Evolutionary conservation across 2,888 invertebrate genomes (phyloP), one percentile per base, ranked within the genome.

Genomic region (Lissocephala sabroskyi): DNA sequence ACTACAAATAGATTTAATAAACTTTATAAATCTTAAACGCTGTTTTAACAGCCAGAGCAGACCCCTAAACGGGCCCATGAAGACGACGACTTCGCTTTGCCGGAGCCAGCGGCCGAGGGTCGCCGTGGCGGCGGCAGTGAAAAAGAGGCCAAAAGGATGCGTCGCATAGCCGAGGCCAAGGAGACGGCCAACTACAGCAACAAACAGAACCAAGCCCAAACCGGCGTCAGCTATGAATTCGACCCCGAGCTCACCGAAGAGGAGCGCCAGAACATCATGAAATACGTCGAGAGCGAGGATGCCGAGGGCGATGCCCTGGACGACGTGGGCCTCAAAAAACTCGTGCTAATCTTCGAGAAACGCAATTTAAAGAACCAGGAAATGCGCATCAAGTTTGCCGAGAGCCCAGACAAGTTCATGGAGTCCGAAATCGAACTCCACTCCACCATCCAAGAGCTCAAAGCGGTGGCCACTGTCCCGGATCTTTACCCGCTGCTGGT

Each of bases 301-400:
- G 89, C 91, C 5, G 91, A 93, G 84, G 91, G 91, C n/a, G 96
- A 96, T 81, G 88, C 91, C 1, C 85, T 98, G 37, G 96, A 98
- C 86, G 97, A 97, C 63, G 88, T 90, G 18, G 90, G 91, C 9
- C 87, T 98, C 6, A 97, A 97, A 79, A 92, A 93, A 79, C 89
- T 98, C 80, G 90, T 98, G 16, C 86, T 97, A 10, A 89, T 94
- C 56, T 97, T 98, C 86, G 99, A 99, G 80, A 98, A 99, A 82
- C 90, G 95, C 79, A 93, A 94, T 41, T 86, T 97, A 6, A 94
- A 91, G 79, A 99, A 99, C 83, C 93, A 98, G 82, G 98, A 99
- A 86, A 95, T 98, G 93, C 88, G 99, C 59, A 98, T 99, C 10
- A 99, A 99, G 85, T 98, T 96, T 84, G 95, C 97, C 0, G 98